These are phyloP conservation scores for Forbesichthys agassizii DNA, from an alignment of 2,113 vertebrate species.

Conservation along the genomic window DNA sequence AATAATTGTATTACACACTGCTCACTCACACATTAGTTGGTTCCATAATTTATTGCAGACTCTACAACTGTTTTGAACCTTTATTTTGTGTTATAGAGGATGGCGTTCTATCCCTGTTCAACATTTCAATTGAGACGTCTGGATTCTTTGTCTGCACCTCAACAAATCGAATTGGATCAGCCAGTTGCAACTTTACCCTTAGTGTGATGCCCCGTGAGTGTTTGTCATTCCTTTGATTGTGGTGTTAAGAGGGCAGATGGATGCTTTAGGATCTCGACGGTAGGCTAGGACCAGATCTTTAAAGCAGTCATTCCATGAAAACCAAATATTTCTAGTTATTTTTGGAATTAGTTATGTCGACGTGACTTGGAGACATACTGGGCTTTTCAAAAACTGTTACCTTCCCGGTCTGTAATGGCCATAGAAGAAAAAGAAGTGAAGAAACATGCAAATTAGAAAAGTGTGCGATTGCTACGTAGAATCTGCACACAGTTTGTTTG, in stretches of 20 bases:
- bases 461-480: too few species aligned
- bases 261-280: neutral
- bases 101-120: constrained; percentile 80
- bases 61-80: neutral
- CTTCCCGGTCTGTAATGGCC: too few species aligned
- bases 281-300: too few species aligned
- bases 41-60: neutral
- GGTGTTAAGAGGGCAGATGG: neutral
- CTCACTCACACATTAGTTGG: neutral
- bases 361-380: too few species aligned
- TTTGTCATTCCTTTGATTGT: neutral
- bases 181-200: constrained; percentile 85
- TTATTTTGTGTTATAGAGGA: constrained; percentile 59
- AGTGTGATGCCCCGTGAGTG: constrained; percentile 81
- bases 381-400: too few species aligned
- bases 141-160: constrained; percentile 87
- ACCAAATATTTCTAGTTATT: too few species aligned
- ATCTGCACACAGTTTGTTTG: too few species aligned
- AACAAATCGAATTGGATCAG: constrained; percentile 72
- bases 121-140: constrained; percentile 82
- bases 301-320: too few species aligned
- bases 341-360: too few species aligned
- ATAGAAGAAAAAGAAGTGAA: too few species aligned
- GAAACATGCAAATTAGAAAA: too few species aligned
- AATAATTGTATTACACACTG: neutral